These are phyloP conservation scores for Euwallacea fornicatus DNA, from an alignment of 1,140 invertebrate genomes.

Conservation along the genomic window DNA sequence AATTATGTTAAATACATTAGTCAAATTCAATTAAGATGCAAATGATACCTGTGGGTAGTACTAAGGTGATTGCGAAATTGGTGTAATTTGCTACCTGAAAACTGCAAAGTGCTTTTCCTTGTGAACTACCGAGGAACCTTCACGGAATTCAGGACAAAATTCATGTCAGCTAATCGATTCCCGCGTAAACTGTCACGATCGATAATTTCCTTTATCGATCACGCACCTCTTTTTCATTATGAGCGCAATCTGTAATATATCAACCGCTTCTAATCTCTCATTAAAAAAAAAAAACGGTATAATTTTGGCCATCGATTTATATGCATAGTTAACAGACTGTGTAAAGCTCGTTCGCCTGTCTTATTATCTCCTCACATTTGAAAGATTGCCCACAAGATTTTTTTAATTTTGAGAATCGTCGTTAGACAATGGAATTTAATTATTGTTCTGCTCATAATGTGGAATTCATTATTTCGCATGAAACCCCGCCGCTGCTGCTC, in stretches of 20 bases:
- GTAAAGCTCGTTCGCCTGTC: slow-evolving; percentile 5
- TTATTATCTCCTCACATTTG: neutral
- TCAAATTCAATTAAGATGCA: slow-evolving; percentile 12
- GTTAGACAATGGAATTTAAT: slow-evolving; percentile 6
- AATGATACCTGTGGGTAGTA: neutral
- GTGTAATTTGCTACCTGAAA: slow-evolving; percentile 1
- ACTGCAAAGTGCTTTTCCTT: neutral
- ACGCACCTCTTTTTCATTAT: neutral
- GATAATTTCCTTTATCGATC: neutral
- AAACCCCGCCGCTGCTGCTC: no score
- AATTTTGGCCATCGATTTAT: slow-evolving; percentile 27
- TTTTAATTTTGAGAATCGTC: neutral
- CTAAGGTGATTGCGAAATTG: slow-evolving; percentile 1
- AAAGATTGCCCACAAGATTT: neutral
- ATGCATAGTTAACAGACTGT: slow-evolving; percentile 9
- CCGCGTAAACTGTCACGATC: neutral
- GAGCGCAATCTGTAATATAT: neutral
- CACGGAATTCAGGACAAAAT: neutral
- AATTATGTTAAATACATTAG: slow-evolving; percentile 4
- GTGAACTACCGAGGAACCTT: slow-evolving; percentile 1
- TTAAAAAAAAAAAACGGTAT: slow-evolving; percentile 27
- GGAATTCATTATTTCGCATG: neutral
- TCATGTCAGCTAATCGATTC: neutral
- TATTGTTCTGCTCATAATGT: neutral
- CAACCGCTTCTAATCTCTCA: neutral